These are phyloP conservation scores for Drosophila ficusphila DNA, from an alignment of 1,140 invertebrate species.

Conservation along the genomic window DNA sequence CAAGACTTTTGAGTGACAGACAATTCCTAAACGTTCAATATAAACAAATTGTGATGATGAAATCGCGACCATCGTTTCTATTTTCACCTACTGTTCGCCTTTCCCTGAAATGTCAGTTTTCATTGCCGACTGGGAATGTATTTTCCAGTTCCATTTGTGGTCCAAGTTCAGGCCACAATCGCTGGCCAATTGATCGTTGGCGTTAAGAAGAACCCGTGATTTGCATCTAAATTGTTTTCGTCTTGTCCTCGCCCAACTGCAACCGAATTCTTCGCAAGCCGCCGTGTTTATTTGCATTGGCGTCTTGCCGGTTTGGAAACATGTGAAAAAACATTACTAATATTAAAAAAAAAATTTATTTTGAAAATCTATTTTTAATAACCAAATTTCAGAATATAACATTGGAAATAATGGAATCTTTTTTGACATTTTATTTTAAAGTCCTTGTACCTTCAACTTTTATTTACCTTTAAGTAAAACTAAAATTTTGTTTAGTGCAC, in stretches of 20 bases:
- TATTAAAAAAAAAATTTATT: background rate
- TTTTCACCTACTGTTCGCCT: slow-evolving; percentile 44
- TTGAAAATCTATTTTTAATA: background rate
- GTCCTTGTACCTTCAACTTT: too few relatives aligned
- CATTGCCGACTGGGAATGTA: slow-evolving; percentile 32
- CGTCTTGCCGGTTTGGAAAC: slow-evolving; percentile 40
- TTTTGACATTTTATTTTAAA: background rate
- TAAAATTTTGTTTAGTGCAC: slow-evolving; percentile 5
- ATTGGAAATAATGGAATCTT: background rate
- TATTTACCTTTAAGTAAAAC: background rate
- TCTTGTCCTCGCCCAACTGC: slow-evolving; percentile 18
- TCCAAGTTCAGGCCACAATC: slow-evolving; percentile 59
- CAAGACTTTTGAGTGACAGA: slow-evolving; percentile 4
- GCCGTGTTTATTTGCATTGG: slow-evolving; percentile 65
- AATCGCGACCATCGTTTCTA: slow-evolving; percentile 12
- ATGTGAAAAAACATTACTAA: background rate
- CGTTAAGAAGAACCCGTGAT: slow-evolving; percentile 67
- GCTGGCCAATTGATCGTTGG: slow-evolving; percentile 37
- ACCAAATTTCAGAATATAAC: background rate
- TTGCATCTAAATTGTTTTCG: slow-evolving; percentile 61
- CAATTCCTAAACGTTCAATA: background rate
- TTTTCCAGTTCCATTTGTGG: slow-evolving; percentile 38
- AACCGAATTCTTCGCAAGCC: slow-evolving; percentile 35
- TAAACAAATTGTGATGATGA: slow-evolving; percentile 2
- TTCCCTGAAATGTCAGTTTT: slow-evolving; percentile 57